Conservation (phyloP, 2,888 invertebrate genomes). For the Amitus sp. region DNA sequence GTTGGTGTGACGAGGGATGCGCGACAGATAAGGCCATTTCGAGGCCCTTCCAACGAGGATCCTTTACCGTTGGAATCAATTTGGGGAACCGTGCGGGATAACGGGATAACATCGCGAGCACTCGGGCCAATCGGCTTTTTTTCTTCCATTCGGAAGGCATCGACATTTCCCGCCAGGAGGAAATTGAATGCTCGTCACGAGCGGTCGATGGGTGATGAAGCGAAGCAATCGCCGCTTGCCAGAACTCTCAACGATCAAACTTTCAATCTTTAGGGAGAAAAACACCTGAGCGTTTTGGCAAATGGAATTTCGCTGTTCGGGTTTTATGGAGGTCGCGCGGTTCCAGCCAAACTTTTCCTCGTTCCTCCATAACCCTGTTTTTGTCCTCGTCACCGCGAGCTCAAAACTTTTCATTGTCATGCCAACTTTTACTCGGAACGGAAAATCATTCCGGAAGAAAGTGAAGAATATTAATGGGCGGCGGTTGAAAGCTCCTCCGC, state of each 20-base stretch:
- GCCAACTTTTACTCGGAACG: not conserved
- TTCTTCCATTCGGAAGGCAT: conserved; percentile 23
- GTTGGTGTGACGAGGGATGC: conserved; percentile 47
- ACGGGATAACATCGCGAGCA: conserved; percentile 51
- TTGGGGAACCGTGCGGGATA: conserved; percentile 57
- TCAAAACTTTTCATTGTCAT: not conserved
- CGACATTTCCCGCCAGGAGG: conserved; percentile 30
- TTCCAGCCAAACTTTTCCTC: no score
- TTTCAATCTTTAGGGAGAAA: conserved; percentile 7
- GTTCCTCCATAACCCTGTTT: no score
- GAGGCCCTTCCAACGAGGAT: conserved; percentile 19
- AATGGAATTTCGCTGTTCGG: conserved; percentile 10
- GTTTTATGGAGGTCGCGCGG: not conserved
- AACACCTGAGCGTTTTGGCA: conserved; percentile 24
- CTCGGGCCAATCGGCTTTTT: conserved; percentile 38
- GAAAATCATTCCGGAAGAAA: not conserved
- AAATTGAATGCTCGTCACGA: conserved; percentile 48
- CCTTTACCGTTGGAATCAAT: conserved; percentile 54
- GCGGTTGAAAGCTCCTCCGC: not conserved
- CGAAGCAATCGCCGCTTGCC: conserved; percentile 19
- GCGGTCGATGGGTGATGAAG: conserved; percentile 29
- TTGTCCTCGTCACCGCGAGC: not conserved
- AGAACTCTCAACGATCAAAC: conserved; percentile 27
- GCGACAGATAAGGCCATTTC: conserved; percentile 53
- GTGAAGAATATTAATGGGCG: not conserved